Evolutionary conservation across 2,113 vertebrate genomes (phyloP), one percentile per base, ranked within the genome.

Genomic region (Dromaius novaehollandiae): DNA sequence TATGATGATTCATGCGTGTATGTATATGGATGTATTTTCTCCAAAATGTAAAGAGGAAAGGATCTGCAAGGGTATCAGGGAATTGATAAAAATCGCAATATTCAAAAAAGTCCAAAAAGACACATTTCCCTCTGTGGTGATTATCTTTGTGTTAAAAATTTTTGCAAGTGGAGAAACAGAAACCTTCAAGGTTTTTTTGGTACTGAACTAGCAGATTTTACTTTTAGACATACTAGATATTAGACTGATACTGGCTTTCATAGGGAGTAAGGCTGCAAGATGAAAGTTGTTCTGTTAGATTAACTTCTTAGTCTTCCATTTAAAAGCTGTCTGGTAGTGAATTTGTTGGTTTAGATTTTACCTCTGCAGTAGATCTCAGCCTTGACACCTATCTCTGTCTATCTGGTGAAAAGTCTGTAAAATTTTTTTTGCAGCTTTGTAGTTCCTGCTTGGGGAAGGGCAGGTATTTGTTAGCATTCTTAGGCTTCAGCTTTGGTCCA

Each of bases 401-500:
- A 12, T 61, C 61, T 86, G 20, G 32, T 80, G 80, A 48, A 51
- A 77, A 74, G 56, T 8, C 61, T 55, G 76, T 15, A 11, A 76
- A 66, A 40, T 78, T 93, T 91, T 96, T 75, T 93, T 96, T 65
- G 22, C 7, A 34, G 64, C 75, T 94, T 76, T 93, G 11, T 61
- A 75, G 88, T 81, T 69, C 55, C 82, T 79, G 88, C 74, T 93
- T 76, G 74, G 14, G 61, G 83, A 93, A 53, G 69, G 74, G 87
- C 6, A 11, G 36, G 79, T 51, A 82, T 79, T 89, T 94, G 56
- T 79, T 74, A 90, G 61, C 36, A 6, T 80, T 48, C 81, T 90
- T 78, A 89, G 87, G 51, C 58, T 61, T 95, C 78, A 75, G 81
- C 88, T 96, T 96, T 78, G 65, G 40, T 71, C 86, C 46, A 20